Conservation (phyloP, 2,113 vertebrate genomes). For the Vanacampus margaritifer region DNA sequence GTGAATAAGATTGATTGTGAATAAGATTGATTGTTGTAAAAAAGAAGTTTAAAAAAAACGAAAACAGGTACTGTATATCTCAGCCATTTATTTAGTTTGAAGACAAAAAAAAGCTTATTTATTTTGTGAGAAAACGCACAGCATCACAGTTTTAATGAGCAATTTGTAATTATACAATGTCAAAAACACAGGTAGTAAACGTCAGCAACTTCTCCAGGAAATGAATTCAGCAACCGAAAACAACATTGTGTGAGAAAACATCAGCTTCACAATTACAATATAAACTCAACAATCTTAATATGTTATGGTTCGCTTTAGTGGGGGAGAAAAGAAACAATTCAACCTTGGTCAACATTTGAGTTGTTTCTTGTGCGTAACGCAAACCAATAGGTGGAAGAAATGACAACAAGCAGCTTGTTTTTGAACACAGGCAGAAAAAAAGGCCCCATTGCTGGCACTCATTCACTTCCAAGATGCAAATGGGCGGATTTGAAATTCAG, state of each 20-base stretch:
- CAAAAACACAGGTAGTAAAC: conserved; percentile 49
- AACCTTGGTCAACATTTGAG: neutral
- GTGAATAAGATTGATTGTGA: neutral
- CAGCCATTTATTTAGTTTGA: conserved; percentile 29
- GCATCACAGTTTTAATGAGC: conserved; percentile 64
- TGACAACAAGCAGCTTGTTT: neutral
- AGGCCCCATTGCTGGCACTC: conserved; percentile 59
- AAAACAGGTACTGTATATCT: neutral
- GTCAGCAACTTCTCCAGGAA: conserved; percentile 42
- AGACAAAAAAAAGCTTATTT: conserved; percentile 37
- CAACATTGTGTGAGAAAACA: conserved; percentile 59
- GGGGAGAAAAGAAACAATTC: neutral
- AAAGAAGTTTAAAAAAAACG: neutral
- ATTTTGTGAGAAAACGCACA: conserved; percentile 52
- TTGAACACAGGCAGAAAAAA: conserved; percentile 34
- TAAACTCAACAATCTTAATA: neutral
- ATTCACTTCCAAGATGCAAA: conserved; percentile 72
- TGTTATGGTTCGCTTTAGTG: neutral
- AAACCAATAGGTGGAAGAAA: neutral
- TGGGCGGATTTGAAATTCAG: conserved; percentile 71
- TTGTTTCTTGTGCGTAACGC: neutral
- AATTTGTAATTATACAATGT: conserved; percentile 49
- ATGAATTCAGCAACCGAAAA: conserved; percentile 42
- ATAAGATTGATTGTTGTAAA: neutral
- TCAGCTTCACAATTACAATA: conserved; percentile 14